Conservation (phyloP, 2,888 invertebrate genomes). For the Sminthurinus aureus region DNA sequence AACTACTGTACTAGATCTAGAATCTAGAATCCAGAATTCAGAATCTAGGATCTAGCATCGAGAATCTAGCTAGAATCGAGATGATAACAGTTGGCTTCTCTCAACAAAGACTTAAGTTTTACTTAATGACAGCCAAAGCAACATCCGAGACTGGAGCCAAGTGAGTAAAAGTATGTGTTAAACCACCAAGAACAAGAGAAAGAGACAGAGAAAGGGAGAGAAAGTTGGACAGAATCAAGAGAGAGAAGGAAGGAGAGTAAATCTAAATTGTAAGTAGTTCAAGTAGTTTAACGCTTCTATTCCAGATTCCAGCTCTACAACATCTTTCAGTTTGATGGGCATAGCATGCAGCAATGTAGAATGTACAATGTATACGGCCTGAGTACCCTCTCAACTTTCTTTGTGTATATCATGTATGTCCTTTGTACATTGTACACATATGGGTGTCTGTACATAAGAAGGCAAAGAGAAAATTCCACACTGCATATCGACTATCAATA, state of each 20-base stretch:
- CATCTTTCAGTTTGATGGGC: too few species aligned
- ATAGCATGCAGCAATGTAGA: too few species aligned
- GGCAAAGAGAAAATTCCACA: too few species aligned
- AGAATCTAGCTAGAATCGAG: too few species aligned
- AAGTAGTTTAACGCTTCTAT: not conserved
- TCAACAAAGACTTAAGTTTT: not conserved
- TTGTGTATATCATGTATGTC: too few species aligned
- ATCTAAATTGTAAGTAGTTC: not conserved
- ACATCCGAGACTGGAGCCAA: too few species aligned
- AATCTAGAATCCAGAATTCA: not conserved
- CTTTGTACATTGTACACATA: too few species aligned
- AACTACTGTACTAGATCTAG: not conserved
- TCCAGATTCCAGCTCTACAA: too few species aligned
- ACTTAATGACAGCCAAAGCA: not conserved
- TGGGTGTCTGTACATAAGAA: too few species aligned
- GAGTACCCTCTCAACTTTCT: not conserved
- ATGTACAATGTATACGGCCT: not conserved
- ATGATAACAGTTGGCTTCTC: not conserved
- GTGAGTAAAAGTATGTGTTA: not conserved
- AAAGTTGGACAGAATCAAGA: not conserved
- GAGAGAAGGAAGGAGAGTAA: not conserved
- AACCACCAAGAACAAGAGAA: not conserved
- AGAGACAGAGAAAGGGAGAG: not conserved
- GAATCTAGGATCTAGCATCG: not conserved
- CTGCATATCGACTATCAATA: too few species aligned